Conservation (phyloP, 2,888 invertebrate genomes). For the Acronicta alni region DNA sequence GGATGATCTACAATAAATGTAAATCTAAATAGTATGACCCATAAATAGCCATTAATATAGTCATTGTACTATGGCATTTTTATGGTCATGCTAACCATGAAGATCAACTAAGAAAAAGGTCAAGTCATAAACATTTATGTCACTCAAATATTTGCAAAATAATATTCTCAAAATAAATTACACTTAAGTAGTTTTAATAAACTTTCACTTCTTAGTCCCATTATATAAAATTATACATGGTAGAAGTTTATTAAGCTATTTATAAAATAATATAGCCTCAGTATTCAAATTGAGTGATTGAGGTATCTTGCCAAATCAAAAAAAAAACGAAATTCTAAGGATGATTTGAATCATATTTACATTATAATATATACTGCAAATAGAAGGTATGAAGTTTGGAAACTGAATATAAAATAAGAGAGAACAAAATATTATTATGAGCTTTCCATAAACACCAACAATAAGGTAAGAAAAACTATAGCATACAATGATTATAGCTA, state of each 20-base stretch:
- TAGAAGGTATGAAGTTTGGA: too few relatives aligned
- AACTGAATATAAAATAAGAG: too few relatives aligned
- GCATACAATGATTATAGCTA: too few relatives aligned
- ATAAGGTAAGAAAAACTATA: too few relatives aligned
- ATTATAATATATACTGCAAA: too few relatives aligned
- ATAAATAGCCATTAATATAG: neutral
- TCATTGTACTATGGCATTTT: neutral
- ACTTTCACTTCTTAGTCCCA: neutral
- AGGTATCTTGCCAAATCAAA: too few relatives aligned
- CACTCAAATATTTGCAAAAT: neutral
- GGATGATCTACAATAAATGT: neutral
- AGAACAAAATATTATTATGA: too few relatives aligned
- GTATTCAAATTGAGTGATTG: too few relatives aligned
- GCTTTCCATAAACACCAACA: too few relatives aligned
- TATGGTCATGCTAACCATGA: constrained; percentile 3
- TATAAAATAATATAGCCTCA: too few relatives aligned
- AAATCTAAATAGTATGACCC: neutral
- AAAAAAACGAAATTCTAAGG: too few relatives aligned
- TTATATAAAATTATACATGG: neutral
- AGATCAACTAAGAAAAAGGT: constrained; percentile 27
- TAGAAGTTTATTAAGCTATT: neutral
- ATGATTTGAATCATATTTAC: too few relatives aligned
- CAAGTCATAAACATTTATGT: constrained; percentile 21
- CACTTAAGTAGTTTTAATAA: neutral
- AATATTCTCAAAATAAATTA: neutral